Evolutionary conservation across 2,797 vertebrate genomes (phyloP).

Genomic region (Diglossa cyanea): DNA sequence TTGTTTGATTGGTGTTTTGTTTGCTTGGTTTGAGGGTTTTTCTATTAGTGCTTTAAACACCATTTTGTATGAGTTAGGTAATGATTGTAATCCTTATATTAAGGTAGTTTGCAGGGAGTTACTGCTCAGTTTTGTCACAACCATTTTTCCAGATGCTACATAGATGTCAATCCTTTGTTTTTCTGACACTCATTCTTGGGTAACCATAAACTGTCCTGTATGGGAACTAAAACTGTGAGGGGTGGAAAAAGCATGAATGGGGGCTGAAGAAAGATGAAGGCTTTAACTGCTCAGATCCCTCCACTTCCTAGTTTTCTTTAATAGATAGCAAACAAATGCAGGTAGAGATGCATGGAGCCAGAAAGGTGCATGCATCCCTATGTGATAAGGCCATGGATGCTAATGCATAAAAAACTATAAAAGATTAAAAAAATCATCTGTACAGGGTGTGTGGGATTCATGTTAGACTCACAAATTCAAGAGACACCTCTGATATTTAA

Average conservation of each 20-base stretch:
- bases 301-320: not conserved
- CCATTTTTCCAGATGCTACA: not conserved
- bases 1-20: not conserved
- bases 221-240: not conserved
- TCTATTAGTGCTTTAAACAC: not conserved
- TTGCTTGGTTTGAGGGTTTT: not conserved
- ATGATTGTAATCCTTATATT: not conserved
- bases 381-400: accelerated
- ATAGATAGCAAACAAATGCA: accelerated
- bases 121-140: not conserved
- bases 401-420: not conserved
- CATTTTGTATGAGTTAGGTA: not conserved
- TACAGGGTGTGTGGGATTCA: accelerated
- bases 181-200: not conserved
- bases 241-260: not conserved
- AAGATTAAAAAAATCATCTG: not conserved
- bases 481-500: not conserved
- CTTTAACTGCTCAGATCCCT: not conserved
- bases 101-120: not conserved
- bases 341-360: not conserved
- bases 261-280: not conserved
- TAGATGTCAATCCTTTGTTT: not conserved
- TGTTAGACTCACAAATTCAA: not conserved
- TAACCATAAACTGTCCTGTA: not conserved
- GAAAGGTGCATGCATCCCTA: accelerated